Conservation (phyloP, 2,113 vertebrate genomes). For the Cyrtonyx montezumae region DNA sequence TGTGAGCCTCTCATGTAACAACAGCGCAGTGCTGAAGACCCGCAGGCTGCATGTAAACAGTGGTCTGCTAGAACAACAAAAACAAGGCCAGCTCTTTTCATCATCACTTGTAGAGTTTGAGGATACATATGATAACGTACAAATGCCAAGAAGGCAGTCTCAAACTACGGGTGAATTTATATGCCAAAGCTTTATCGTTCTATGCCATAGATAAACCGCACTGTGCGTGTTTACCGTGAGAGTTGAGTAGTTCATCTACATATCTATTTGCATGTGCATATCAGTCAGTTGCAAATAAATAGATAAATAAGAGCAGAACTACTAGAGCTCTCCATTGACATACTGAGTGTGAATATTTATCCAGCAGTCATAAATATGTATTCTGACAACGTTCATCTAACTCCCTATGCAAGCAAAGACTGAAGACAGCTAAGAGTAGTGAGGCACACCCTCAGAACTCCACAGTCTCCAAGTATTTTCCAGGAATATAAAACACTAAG, state of each 20-base stretch:
- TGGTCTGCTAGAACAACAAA: neutral
- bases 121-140: neutral
- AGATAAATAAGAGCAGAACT: neutral
- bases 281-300: slow-evolving; percentile 47
- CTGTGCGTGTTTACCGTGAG: slow-evolving; percentile 61
- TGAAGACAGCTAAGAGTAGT: slow-evolving; percentile 13
- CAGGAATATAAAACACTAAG: neutral
- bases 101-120: neutral
- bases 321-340: slow-evolving; percentile 66
- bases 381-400: slow-evolving; percentile 53
- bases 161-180: slow-evolving; percentile 26
- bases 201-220: slow-evolving; percentile 9
- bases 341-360: slow-evolving; percentile 50
- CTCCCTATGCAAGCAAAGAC: slow-evolving; percentile 53
- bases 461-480: neutral
- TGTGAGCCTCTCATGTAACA: slow-evolving; percentile 6
- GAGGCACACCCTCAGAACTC: neutral
- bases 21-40: neutral
- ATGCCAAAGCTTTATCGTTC: slow-evolving; percentile 53
- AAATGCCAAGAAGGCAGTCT: slow-evolving; percentile 33
- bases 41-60: neutral
- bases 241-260: slow-evolving; percentile 71
- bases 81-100: neutral
- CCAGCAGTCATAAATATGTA: slow-evolving; percentile 72
- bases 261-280: slow-evolving; percentile 71